Evolutionary conservation across 2,797 vertebrate species (phyloP), one percentile per base, ranked within the genome.

Genomic region (Bradypus variegatus): DNA sequence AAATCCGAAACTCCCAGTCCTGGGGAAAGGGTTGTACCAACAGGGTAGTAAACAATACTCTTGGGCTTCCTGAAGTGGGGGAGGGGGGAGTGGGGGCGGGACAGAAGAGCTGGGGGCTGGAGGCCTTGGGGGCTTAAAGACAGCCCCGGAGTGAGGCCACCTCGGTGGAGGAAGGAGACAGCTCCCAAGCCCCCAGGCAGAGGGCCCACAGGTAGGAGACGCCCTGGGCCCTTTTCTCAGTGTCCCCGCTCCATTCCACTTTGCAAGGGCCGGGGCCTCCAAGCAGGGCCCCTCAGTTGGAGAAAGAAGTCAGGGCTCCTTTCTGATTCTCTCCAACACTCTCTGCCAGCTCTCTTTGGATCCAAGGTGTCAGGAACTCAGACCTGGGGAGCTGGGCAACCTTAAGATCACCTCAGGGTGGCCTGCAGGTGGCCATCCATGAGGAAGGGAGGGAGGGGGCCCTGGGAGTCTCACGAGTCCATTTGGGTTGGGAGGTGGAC

Each of bases 21-120:
- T 76, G 72, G 81, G 86, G 70, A 89, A 65, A 91, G 93, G 95
- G 95, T 95, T 95, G 95, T 96, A 95, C 96, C 97, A 97, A 96
- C 96, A 91, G 94, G 76, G 70, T 38, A 14, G 83, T 97, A 96
- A 96, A 97, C 96, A 97, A 95, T 96, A 89, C 95, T 94, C 81
- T 84, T 93, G 6, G 48, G 13, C 33, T 72, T 93, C 93, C 75
- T 27, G 60, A 36, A n/a, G 81, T 80, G 70, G 90, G 75, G 83
- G 62, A 48, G 55, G 25, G 53, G 45, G 48, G 81, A 19, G 64
- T 29, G 60, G 60, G 81, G 77, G 77, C 38, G 45, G 79, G 83
- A 50, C 78, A 0, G 53, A 75, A 33, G 65, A 89, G 53, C 90
- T 93, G 64, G 87, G 83, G 89, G 87, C 91, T 92, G 67, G 72